Evolutionary conservation across 1,140 invertebrate genomes (phyloP).

Genomic region (Paracyclopina nana): DNA sequence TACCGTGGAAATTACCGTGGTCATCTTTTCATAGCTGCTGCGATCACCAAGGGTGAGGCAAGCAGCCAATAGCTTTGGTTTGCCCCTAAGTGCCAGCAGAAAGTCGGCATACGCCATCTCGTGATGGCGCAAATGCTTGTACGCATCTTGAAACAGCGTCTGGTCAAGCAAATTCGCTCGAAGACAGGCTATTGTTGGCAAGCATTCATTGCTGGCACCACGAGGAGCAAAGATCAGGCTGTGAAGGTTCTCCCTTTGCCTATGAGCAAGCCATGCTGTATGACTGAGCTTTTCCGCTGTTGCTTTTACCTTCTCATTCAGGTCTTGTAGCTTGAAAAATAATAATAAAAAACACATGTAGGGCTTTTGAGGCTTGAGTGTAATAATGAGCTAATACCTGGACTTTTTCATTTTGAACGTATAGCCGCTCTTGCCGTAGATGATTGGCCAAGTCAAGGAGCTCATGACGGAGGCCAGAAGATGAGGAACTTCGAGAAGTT

Average conservation of each 20-base stretch:
- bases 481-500: no score
- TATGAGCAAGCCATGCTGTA: constrained; percentile 58
- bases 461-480: no score
- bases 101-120: constrained; percentile 64
- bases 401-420: constrained; percentile 45
- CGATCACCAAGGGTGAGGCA: constrained; percentile 58
- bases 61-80: constrained; percentile 53
- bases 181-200: neutral
- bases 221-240: constrained; percentile 49
- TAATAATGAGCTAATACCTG: no score
- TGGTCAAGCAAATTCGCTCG: neutral
- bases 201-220: constrained; percentile 34
- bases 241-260: constrained; percentile 64
- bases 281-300: constrained; percentile 46
- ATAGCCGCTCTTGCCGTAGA: constrained; percentile 47
- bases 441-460: constrained; percentile 45
- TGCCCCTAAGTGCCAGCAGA: constrained; percentile 48
- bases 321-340: constrained; percentile 41
- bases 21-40: constrained; percentile 35
- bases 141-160: constrained; percentile 8
- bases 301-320: constrained; percentile 45
- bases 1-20: constrained; percentile 44
- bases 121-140: constrained; percentile 48
- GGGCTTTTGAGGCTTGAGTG: no score
- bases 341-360: no score